A percentile compares a stretch with the other conserved stretches of the same genome.
phyloP scores from a whole-genome alignment of 2,113 vertebrate genomes.

The Sialia sialis region DNA sequence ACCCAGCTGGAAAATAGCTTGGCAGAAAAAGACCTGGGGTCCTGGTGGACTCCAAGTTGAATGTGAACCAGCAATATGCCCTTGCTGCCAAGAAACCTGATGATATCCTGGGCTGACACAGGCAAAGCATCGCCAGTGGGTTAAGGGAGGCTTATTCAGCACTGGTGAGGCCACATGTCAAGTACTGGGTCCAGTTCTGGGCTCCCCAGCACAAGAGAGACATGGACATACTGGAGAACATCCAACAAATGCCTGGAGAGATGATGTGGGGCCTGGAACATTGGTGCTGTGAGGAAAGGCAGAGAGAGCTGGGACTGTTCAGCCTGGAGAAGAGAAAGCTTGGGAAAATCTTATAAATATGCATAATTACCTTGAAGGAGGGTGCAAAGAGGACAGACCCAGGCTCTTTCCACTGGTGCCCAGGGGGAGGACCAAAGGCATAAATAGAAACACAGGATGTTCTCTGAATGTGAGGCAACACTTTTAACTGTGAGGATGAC shows the following conservation, averaged over 20 bases:
- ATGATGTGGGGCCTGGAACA: not conserved
- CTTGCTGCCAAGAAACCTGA: not conserved
- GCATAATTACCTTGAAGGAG: not conserved
- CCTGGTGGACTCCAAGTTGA: not conserved
- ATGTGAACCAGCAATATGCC: not conserved
- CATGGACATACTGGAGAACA: not conserved
- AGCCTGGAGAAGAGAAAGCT: not conserved
- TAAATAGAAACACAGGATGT: not conserved
- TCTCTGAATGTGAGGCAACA: not conserved
- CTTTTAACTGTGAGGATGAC: not conserved
- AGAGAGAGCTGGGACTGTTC: not conserved
- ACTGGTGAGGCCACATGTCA: not conserved
- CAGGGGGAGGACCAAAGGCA: not conserved
- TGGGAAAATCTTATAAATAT: fast-evolving
- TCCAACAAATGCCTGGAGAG: not conserved
- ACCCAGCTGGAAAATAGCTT: not conserved
- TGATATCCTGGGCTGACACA: not conserved
- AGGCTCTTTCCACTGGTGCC: not conserved
- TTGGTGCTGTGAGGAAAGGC: not conserved
- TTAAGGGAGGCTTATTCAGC: not conserved
- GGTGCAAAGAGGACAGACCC: not conserved
- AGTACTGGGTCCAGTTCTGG: not conserved
- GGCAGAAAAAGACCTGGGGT: not conserved
- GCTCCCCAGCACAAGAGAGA: not conserved
- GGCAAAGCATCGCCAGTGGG: not conserved